These are phyloP conservation scores for Ganaspis brasiliensis DNA, from an alignment of 2,888 invertebrate genomes.

Conservation along the genomic window DNA sequence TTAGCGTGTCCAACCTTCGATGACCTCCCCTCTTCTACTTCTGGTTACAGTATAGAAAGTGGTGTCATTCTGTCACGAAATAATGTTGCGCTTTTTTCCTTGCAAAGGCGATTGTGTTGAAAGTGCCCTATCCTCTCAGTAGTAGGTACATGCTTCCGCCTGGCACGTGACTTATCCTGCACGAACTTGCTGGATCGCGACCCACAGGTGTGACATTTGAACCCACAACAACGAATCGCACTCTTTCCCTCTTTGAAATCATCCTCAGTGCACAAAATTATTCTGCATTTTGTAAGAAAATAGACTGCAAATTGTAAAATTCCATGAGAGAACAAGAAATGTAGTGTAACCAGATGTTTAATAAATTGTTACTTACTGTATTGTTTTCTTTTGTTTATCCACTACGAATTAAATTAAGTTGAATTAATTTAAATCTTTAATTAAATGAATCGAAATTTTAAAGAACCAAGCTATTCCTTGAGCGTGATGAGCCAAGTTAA, in stretches of 20 bases:
- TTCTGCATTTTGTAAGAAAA: not conserved
- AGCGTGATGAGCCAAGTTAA: no score
- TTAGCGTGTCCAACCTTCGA: slow-evolving; percentile 72
- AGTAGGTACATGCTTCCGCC: slow-evolving; percentile 57
- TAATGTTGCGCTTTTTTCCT: slow-evolving; percentile 51
- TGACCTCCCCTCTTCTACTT: slow-evolving; percentile 65
- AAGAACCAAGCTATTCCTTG: no score
- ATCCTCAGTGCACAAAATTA: not conserved
- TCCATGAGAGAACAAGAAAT: no score
- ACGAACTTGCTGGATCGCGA: slow-evolving; percentile 42
- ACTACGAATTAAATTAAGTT: no score
- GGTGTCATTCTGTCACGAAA: slow-evolving; percentile 71
- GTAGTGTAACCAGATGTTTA: no score
- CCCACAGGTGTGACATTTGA: slow-evolving; percentile 55
- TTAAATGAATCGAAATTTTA: no score
- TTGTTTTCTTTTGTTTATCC: no score
- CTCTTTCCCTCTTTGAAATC: slow-evolving; percentile 31
- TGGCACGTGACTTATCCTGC: slow-evolving; percentile 56
- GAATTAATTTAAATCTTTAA: no score
- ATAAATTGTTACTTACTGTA: no score
- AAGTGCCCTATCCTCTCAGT: slow-evolving; percentile 50
- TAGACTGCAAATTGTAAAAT: not conserved
- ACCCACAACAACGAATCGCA: slow-evolving; percentile 34
- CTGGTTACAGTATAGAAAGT: slow-evolving; percentile 66
- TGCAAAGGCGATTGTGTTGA: slow-evolving; percentile 54